phyloP scores from a whole-genome alignment of 1,140 invertebrate species.

The Drosophila athabasca region DNA sequence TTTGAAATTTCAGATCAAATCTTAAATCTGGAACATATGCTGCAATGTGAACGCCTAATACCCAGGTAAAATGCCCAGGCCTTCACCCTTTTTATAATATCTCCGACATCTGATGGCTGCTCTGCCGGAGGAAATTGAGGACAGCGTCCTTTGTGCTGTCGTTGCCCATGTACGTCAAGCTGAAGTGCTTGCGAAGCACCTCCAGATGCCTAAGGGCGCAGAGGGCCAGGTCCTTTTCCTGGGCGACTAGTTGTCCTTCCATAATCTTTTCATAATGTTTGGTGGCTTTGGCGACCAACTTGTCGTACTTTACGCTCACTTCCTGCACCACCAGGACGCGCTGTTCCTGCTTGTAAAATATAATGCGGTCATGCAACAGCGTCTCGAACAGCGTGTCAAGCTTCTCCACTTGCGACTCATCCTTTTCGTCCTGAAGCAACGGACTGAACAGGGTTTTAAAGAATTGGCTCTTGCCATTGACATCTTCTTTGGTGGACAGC shows the following conservation, averaged over 20 bases:
- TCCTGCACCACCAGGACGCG: conserved; percentile 15
- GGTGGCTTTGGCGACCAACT: background rate
- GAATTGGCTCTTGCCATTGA: conserved; percentile 8
- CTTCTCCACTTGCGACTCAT: background rate
- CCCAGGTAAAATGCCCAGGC: conserved; percentile 53
- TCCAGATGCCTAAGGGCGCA: conserved; percentile 29
- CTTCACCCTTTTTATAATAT: conserved; percentile 1
- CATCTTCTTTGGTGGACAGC: background rate
- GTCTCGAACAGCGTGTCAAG: conserved; percentile 37
- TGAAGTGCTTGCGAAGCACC: conserved; percentile 42
- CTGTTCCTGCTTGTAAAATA: conserved; percentile 8
- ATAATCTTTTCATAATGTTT: background rate
- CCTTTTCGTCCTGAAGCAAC: conserved; percentile 21
- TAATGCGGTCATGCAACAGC: conserved; percentile 14
- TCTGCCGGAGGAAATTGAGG: conserved; percentile 36
- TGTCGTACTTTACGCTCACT: conserved; percentile 30
- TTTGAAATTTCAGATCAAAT: conserved; percentile 71
- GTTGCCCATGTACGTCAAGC: conserved; percentile 32
- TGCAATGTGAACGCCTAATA: conserved; percentile 72
- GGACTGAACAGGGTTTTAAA: conserved; percentile 38
- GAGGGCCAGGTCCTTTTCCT: conserved; percentile 33
- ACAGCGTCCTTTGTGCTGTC: conserved; percentile 1
- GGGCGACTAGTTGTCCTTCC: conserved; percentile 13
- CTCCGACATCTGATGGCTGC: conserved; percentile 14
- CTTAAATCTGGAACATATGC: conserved; percentile 70